These are phyloP conservation scores for Pantherophis guttatus DNA, from an alignment of 2,113 vertebrate species.

Conservation along the genomic window DNA sequence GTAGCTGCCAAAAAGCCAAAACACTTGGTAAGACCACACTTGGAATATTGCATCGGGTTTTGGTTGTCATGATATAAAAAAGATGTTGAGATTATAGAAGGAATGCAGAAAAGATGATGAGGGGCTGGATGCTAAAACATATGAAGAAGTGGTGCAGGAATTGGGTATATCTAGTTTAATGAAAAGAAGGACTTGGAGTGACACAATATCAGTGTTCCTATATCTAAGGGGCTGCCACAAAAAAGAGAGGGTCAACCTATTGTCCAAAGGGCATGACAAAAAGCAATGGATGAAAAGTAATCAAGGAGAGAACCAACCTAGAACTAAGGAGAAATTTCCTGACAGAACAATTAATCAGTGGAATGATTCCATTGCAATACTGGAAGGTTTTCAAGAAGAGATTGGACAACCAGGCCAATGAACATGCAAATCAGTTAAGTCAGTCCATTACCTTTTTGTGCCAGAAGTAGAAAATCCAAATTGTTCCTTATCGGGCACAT, in stretches of 20 bases:
- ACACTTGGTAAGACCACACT: not conserved
- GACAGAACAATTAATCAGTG: not conserved
- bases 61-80: not conserved
- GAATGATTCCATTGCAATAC: not conserved
- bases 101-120: not conserved
- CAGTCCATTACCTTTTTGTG: not conserved
- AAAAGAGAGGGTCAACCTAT: not conserved
- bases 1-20: not conserved
- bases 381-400: not conserved
- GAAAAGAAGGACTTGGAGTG: not conserved
- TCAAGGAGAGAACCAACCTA: not conserved
- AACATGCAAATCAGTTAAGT: not conserved
- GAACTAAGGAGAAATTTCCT: not conserved
- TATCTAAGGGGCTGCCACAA: not conserved
- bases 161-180: not conserved
- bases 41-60: not conserved
- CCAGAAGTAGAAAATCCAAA: constrained; percentile 11
- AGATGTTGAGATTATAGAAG: not conserved
- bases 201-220: not conserved
- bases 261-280: not conserved
- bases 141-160: not conserved
- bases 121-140: not conserved
- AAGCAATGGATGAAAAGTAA: not conserved
- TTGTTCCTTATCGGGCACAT: not conserved
- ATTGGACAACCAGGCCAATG: not conserved